Percentiles rank a stretch among this genome's conserved stretches.
Conservation (phyloP, 2,113 vertebrate genomes). For the Platycercus adscitus region DNA sequence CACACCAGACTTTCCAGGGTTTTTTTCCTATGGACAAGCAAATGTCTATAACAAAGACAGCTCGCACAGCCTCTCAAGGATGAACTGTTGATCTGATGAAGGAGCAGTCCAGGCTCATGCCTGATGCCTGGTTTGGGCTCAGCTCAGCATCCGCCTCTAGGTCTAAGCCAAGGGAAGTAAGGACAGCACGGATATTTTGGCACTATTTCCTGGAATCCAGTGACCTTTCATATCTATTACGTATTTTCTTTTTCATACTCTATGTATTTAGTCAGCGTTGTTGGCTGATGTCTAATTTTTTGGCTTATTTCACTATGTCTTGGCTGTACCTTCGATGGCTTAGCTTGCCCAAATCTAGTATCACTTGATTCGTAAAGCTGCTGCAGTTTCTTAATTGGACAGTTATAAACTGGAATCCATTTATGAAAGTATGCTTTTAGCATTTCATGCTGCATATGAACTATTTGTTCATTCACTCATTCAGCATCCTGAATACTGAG, state of each 20-base stretch:
- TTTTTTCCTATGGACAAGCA: background rate
- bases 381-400: constrained; percentile 13
- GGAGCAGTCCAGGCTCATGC: background rate
- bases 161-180: background rate
- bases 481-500: background rate
- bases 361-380: constrained; percentile 24
- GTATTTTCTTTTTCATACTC: constrained; percentile 42
- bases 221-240: constrained; percentile 20
- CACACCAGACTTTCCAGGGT: background rate
- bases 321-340: background rate
- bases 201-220: background rate
- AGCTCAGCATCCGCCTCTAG: background rate
- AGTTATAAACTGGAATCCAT: background rate
- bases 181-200: constrained; percentile 31
- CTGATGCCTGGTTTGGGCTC: background rate
- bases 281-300: background rate
- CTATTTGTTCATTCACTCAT: background rate
- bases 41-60: background rate
- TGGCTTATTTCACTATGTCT: constrained; percentile 21
- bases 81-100: background rate
- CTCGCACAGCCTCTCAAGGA: background rate
- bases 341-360: background rate
- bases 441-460: background rate
- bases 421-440: background rate
- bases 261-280: constrained; percentile 32